phyloP scores from a whole-genome alignment of 2,888 invertebrate species.

The Drosophila mulleri region DNA sequence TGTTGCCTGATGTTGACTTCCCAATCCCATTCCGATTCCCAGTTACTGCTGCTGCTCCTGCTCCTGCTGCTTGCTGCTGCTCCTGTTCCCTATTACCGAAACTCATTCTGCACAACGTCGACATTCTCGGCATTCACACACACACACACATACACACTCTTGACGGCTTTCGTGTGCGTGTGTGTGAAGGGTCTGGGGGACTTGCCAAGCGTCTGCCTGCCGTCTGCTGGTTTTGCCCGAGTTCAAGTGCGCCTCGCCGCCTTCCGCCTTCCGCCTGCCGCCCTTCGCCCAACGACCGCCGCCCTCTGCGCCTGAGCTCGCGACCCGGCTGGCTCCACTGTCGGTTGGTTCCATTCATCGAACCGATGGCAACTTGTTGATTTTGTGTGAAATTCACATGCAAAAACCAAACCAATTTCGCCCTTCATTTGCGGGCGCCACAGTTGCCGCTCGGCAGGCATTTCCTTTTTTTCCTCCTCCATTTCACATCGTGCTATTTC shows the following conservation, averaged over 20 bases:
- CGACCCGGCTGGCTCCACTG: conserved; percentile 17
- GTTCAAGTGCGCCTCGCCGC: conserved; percentile 67
- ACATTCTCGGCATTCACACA: conserved; percentile 41
- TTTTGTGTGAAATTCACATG: conserved; percentile 76
- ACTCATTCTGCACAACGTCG: conserved; percentile 21
- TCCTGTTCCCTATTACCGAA: conserved; percentile 11
- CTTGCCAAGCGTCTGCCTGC: conserved; percentile 68
- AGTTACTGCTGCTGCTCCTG: conserved; percentile 4
- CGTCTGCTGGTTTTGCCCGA: conserved; percentile 67
- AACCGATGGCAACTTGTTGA: conserved; percentile 83
- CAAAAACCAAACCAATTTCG: conserved; percentile 80
- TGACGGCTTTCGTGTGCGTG: conserved; percentile 58
- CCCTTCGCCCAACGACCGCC: neutral
- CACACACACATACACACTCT: conserved; percentile 41
- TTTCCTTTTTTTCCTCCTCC: conserved; percentile 16
- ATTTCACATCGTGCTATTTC: conserved; percentile 18
- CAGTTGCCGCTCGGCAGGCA: conserved; percentile 43
- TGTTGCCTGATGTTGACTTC: conserved; percentile 45
- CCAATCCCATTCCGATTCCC: conserved; percentile 12
- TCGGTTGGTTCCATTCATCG: conserved; percentile 62
- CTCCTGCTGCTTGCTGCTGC: conserved; percentile 1
- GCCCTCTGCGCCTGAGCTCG: conserved; percentile 1
- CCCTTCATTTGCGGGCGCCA: conserved; percentile 74
- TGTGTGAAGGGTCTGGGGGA: conserved; percentile 34
- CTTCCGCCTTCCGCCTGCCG: conserved; percentile 24